These are phyloP conservation scores for Percopsis omiscomaycus DNA, from an alignment of 2,797 vertebrate genomes.

Conservation along the genomic window DNA sequence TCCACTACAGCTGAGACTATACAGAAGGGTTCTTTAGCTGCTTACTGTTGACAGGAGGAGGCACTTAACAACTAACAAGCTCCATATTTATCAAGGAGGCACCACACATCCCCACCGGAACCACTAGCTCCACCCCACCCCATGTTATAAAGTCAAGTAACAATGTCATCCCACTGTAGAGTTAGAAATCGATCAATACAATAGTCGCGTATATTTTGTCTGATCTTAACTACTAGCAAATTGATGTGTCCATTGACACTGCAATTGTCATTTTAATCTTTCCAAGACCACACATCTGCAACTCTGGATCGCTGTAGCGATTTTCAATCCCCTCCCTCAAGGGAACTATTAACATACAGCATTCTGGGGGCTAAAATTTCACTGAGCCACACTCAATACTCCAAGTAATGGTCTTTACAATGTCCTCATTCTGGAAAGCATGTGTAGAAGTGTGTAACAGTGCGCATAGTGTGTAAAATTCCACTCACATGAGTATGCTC, in stretches of 20 bases:
- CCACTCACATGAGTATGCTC: not conserved
- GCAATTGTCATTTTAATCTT: not conserved
- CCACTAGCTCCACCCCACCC: constrained; percentile 22
- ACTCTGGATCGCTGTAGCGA: not conserved
- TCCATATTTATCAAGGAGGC: constrained; percentile 32
- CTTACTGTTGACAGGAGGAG: constrained; percentile 38
- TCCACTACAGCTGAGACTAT: constrained; percentile 26
- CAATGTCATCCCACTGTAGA: constrained; percentile 14
- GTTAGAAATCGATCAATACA: not conserved
- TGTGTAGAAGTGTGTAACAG: not conserved
- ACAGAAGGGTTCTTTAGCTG: constrained; percentile 37
- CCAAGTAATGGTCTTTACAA: constrained; percentile 13
- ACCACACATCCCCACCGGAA: constrained; percentile 12
- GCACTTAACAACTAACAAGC: constrained; percentile 52
- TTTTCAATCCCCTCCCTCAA: constrained; percentile 12
- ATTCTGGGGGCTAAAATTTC: constrained; percentile 12
- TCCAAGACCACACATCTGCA: constrained; percentile 21
- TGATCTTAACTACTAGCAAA: not conserved
- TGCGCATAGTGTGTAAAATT: not conserved
- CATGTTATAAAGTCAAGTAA: constrained; percentile 24
- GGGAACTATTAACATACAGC: constrained; percentile 6
- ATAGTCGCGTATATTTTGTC: not conserved
- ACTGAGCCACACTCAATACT: constrained; percentile 9
- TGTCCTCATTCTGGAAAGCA: constrained; percentile 6
- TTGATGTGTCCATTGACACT: not conserved